Percentiles rank a stretch among this genome's conserved stretches.
phyloP scores from a whole-genome alignment of 2,797 vertebrate species.

The Periparus ater region DNA sequence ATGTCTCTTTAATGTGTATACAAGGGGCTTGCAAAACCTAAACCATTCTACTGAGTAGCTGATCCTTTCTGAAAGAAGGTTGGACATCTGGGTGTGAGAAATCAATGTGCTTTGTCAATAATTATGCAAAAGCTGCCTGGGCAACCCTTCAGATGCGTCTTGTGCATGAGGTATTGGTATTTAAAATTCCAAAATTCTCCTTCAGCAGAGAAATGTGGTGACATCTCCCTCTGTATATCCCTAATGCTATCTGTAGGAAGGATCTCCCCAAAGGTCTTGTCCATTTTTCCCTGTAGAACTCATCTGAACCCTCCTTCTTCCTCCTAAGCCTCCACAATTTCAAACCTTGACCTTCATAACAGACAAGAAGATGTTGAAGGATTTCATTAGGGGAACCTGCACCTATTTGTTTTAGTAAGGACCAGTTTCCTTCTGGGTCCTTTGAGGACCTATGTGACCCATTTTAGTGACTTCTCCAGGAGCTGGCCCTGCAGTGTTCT shows the following conservation, averaged over 20 bases:
- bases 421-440: background rate
- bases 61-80: background rate
- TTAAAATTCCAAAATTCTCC: background rate
- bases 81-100: background rate
- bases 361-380: background rate
- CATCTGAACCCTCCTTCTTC: background rate
- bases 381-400: background rate
- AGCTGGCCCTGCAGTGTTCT: background rate
- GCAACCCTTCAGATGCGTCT: background rate
- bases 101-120: background rate
- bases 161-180: background rate
- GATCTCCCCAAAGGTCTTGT: background rate
- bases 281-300: background rate
- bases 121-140: background rate
- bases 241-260: background rate
- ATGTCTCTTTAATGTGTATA: background rate
- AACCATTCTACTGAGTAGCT: background rate
- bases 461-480: background rate
- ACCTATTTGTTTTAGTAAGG: background rate
- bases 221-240: background rate
- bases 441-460: accelerated
- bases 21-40: background rate
- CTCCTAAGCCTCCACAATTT: background rate
- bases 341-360: background rate
- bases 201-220: background rate